Conservation (phyloP, 1,140 invertebrate species). For the Trichonephila clavata region DNA sequence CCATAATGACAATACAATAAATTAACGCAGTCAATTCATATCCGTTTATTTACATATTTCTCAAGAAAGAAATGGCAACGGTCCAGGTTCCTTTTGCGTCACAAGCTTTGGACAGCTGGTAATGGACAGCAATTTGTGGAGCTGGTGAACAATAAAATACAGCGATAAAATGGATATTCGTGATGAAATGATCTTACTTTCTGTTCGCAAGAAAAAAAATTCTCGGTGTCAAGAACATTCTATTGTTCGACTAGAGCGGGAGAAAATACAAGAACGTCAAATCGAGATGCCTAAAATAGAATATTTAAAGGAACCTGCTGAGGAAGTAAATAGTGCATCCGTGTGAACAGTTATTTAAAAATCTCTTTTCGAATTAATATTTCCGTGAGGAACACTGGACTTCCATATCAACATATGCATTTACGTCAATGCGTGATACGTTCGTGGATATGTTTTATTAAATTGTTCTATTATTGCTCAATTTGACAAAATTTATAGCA, state of each 20-base stretch:
- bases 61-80: neutral
- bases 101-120: neutral
- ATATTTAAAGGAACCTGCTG: neutral
- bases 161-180: neutral
- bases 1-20: slow-evolving; percentile 17
- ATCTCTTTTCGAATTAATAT: neutral
- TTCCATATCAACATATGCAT: too few species aligned
- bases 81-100: neutral
- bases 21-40: neutral
- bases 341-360: slow-evolving; percentile 2
- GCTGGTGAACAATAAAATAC: neutral
- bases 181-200: neutral
- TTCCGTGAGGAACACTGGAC: neutral
- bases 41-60: slow-evolving; percentile 14
- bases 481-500: too few species aligned
- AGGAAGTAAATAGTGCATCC: neutral
- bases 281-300: slow-evolving; percentile 3
- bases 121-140: neutral
- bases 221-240: neutral
- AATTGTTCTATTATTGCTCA: too few species aligned
- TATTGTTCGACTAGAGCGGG: neutral
- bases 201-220: neutral
- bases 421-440: too few species aligned
- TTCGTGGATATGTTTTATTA: too few species aligned
- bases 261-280: neutral